Evolutionary conservation across 2,888 invertebrate species (phyloP), one percentile per base, ranked within the genome.

Genomic region (Furcula furcula): DNA sequence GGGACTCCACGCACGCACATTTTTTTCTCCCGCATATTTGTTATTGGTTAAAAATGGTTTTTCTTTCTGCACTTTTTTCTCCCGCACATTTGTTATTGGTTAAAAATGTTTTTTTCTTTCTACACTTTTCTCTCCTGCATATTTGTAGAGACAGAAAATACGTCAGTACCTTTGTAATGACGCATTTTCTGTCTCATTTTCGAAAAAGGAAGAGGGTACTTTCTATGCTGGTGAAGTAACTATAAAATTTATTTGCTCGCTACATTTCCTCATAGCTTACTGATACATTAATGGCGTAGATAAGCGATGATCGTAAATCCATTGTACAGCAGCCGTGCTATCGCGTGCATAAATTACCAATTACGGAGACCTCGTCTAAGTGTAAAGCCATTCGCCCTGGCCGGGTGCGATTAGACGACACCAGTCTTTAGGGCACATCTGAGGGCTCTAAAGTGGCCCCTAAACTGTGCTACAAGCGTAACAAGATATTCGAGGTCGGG

Each of bases 311-410:
- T 26, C 26, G 14, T 14, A 26, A 26, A 26, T 14, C 26, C 4
- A 14, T 26, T n/a, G 26, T n/a, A 26, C 7, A 14, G 26, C n/a
- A n/a, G 14, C 7, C 7, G n/a, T 14, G 26, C n/a, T 14, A 26
- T 26, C 26, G 14, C 26, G 6, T 14, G 26, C 26, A 26, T 26
- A 26, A 26, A 26, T 26, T 26, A 26, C 26, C 26, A 9, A 26
- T 26, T 26, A 26, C 13, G 26, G 7, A 26, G 14, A 26, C 14
- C 26, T 26, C 9, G n/a, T 14, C 14, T 14, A 14, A 26, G 26
- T 26, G 26, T 26, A n/a, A 26, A 26, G 26, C 26, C 26, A 26
- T 26, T 26, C 26, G 14, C 14, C 14, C 1, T 26, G 26, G 26
- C 14, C 14, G 13, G 14, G 9, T n/a, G 7, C 26, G 26, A 26